Percentiles rank a stretch among this genome's conserved stretches.
These are phyloP conservation scores for Blastomussa wellsi DNA, from an alignment of 92 coral and sea anemone genomes.

Conservation along the genomic window DNA sequence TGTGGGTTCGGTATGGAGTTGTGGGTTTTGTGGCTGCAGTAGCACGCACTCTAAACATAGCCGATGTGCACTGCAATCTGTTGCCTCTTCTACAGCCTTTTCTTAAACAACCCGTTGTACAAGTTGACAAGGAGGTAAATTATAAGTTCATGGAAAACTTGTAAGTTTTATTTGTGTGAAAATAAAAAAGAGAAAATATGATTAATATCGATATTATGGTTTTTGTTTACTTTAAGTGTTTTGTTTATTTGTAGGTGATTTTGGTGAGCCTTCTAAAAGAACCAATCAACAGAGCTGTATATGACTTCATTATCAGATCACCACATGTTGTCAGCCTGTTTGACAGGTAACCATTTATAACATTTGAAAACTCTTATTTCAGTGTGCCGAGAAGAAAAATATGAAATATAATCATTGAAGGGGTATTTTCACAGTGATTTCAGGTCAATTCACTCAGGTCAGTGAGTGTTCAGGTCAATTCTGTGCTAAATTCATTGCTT, in stretches of 20 bases:
- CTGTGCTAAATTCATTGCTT: too few relatives aligned
- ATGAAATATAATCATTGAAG: too few relatives aligned
- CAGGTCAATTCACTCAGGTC: too few relatives aligned
- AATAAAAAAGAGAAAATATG: too few relatives aligned
- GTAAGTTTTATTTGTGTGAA: too few relatives aligned
- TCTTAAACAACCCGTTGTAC: conserved; percentile 85
- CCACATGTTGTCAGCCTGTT: conserved; percentile 73
- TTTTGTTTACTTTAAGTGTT: too few relatives aligned
- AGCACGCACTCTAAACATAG: conserved; percentile 84
- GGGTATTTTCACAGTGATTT: too few relatives aligned
- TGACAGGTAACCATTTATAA: conserved; percentile 68
- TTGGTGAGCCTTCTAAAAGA: conserved; percentile 94
- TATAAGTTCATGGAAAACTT: too few relatives aligned
- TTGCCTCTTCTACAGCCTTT: conserved; percentile 87
- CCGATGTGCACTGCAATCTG: conserved; percentile 94
- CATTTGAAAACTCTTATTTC: neutral
- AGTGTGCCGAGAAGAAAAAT: too few relatives aligned
- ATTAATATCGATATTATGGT: too few relatives aligned
- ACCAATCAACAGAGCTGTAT: conserved; percentile 87
- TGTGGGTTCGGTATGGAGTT: conserved; percentile 98
- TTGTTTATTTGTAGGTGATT: conserved; percentile 64
- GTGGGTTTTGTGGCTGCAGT: conserved; percentile 96
- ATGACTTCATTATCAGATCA: conserved; percentile 86
- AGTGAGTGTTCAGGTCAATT: too few relatives aligned
- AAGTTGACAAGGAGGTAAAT: conserved; percentile 88